Base-by-base conservation (phyloP, 2,113 vertebrate species). In the Plestiodon gilberti region DNA sequence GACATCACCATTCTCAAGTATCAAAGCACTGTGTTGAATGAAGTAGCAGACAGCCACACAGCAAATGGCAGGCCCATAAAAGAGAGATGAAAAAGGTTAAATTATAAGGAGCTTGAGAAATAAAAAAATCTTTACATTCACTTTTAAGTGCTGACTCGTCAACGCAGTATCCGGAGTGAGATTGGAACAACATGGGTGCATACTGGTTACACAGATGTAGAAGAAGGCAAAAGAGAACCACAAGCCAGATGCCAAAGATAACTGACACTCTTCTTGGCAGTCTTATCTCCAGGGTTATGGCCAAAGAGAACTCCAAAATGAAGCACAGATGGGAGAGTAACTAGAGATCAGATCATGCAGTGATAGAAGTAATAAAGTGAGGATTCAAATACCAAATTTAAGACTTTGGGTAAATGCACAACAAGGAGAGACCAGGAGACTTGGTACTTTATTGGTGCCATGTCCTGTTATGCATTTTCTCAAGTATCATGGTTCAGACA, bases 71-170 rank as follows among this genome's bases (percentile, higher is more conserved):
- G 88, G 20, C n/a, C 85, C 67, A 62, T 89, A 88, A 81, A 91
- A 93, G 82, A 82, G 88, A 94, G 83, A 86, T 91, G 83, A 91
- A 93, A 79, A 76, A 83, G 69, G 81, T 93, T 86, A 80, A 48
- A 43, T 87, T 85, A 90, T 76, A 87, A 62, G 73, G 89, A 91
- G 78, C 10, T 85, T 77, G 85, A 90, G 84, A 1, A 62, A 0
- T 82, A 86, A 70, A 92, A 92, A 70, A 70, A 91, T 14, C 14
- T 55, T 83, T 59, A 70, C 57, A 25, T 48, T 79, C 33, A 77
- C 74, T 92, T 92, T 89, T 88, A 88, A 87, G 80, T 86, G 70
- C 70, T 80, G 17, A 82, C 62, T 91, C 23, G 59, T 85, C 52
- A 86, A 1, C 35, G 13, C 84, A 35, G 86, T 91, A 86, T 82